Conservation (phyloP, 2,113 vertebrate species). For the Eupsittula cactorum region DNA sequence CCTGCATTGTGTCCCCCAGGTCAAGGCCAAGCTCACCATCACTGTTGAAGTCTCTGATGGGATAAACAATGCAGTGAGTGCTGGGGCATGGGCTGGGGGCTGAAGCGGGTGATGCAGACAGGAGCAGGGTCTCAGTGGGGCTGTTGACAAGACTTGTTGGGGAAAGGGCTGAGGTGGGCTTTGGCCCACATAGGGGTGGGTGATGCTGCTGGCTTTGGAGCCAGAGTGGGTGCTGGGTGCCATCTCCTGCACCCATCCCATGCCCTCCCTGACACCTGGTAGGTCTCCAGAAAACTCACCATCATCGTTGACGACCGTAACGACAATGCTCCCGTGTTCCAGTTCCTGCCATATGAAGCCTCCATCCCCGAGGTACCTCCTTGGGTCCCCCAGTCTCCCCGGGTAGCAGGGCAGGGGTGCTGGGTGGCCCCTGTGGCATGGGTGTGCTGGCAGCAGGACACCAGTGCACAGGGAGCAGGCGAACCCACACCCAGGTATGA, state of each 20-base stretch:
- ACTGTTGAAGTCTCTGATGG: accelerated
- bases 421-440: background rate
- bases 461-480: accelerated
- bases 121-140: background rate
- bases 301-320: constrained; percentile 61
- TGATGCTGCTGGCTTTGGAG: background rate
- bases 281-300: background rate
- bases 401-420: background rate
- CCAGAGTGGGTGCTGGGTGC: background rate
- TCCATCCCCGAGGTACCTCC: background rate
- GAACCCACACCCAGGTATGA: background rate
- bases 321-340: constrained; percentile 23
- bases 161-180: background rate
- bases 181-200: background rate
- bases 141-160: accelerated
- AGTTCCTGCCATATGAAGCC: background rate
- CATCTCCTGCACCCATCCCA: background rate
- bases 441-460: background rate
- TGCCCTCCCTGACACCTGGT: background rate
- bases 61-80: background rate
- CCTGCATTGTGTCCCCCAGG: constrained; percentile 1
- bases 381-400: accelerated
- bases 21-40: background rate
- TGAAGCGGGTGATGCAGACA: background rate
- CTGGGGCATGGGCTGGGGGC: background rate